Evolutionary conservation across 2,113 vertebrate genomes (phyloP), one percentile per base, ranked within the genome.

Genomic region (Pipa parva): DNA sequence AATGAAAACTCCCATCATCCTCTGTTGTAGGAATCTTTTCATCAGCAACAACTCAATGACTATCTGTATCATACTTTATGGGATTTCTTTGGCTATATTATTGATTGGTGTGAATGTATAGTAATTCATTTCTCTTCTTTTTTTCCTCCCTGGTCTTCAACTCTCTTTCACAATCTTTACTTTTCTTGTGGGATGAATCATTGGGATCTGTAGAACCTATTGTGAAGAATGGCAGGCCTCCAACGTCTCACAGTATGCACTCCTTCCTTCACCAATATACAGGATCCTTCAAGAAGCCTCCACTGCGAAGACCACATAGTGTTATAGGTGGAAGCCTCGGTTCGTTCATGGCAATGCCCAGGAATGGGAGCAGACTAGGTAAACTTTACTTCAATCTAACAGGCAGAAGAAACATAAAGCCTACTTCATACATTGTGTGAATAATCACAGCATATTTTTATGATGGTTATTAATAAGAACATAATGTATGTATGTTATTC

Each of bases 201-300:
- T 61, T 77, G 39, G 61, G 81, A 81, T 80, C 77, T 74, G 29
- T 87, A 97, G 86, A 85, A 76, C 89, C 89, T 11, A 90, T 95
- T 71, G 90, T 98, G 84, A 92, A 88, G 88, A 91, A 92, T 85
- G 94, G 95, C 73, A 91, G 91, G 63, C 94, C 94, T 63, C 92
- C 93, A 10, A 89, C 95, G 0, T 92, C 94, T 74, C 94, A 97
- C 88, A 95, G 93, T 27, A 91, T 98, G 81, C 95, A 98, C 84
- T 98, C 95, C 70, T 98, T 97, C 81, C 92, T 98, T 52, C 94
- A 98, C 75, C 95, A 98, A 51, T 98, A 95, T 85, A 89, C 94
- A 0, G 93, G 95, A 72, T 95, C 94, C 74, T 97, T 98, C 81
- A 95, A 95, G 85, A 97, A 98, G 79, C 92, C 93, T 5, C 93